phyloP scores from a whole-genome alignment of 2,113 vertebrate species.

The Callopanchax toddi region DNA sequence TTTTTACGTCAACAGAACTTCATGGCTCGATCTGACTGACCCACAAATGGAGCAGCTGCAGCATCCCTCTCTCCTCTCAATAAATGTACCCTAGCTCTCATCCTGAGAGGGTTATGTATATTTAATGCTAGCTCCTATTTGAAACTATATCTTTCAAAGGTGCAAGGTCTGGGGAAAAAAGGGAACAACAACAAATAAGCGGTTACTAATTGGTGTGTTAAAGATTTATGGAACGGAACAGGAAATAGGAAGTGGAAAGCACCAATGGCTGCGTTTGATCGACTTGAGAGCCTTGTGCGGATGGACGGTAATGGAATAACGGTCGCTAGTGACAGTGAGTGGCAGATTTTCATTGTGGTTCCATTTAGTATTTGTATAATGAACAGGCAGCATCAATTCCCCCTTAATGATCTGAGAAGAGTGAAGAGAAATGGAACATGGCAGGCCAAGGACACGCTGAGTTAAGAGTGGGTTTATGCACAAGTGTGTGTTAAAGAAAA shows the following conservation, averaged over 20 bases:
- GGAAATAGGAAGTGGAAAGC: slow-evolving; percentile 59
- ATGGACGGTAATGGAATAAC: slow-evolving; percentile 67
- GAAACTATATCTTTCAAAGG: slow-evolving; percentile 65
- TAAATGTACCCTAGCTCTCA: slow-evolving; percentile 59
- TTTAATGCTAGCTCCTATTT: slow-evolving; percentile 69
- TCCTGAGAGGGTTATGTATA: slow-evolving; percentile 65
- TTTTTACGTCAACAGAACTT: slow-evolving; percentile 23
- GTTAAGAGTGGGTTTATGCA: slow-evolving; percentile 37
- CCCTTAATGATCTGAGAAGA: slow-evolving; percentile 60
- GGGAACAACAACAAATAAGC: slow-evolving; percentile 62
- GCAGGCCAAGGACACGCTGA: slow-evolving; percentile 68
- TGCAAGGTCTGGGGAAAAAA: slow-evolving; percentile 43
- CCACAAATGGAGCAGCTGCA: slow-evolving; percentile 38
- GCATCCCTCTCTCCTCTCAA: slow-evolving; percentile 53
- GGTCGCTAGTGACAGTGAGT: slow-evolving; percentile 71
- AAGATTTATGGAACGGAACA: slow-evolving; percentile 69
- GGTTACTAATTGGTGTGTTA: slow-evolving; percentile 68
- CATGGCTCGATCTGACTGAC: slow-evolving; percentile 21
- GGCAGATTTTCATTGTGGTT: slow-evolving; percentile 73
- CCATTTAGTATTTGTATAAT: slow-evolving; percentile 71
- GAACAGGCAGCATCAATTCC: slow-evolving; percentile 71
- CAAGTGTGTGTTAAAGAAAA: slow-evolving; percentile 34
- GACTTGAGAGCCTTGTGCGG: slow-evolving; percentile 59
- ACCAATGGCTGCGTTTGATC: slow-evolving; percentile 40
- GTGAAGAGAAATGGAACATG: slow-evolving; percentile 70